Evolutionary conservation across 30 jellyfish, hydroid and myxozoan species (phyloP).

Genomic region (Chironex yamaguchii): DNA sequence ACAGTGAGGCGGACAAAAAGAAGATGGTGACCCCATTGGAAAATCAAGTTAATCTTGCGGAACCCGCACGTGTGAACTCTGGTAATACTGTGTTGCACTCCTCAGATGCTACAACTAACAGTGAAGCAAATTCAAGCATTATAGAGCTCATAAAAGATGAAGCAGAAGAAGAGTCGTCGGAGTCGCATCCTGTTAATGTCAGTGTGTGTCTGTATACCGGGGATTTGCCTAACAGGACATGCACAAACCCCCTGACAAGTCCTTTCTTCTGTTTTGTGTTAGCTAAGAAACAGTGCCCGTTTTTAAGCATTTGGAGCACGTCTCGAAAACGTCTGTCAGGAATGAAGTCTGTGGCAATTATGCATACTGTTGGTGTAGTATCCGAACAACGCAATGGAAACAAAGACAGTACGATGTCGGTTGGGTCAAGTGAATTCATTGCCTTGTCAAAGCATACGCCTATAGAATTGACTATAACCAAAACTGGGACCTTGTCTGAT

Average conservation of each 20-base stretch:
- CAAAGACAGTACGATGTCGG: too few relatives aligned
- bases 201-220: constrained; percentile 33
- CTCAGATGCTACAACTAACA: background rate
- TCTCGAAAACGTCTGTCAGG: too few relatives aligned
- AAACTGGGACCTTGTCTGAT: too few relatives aligned
- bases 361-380: too few relatives aligned
- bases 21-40: background rate
- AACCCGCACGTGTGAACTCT: background rate
- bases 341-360: too few relatives aligned
- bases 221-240: constrained; percentile 36
- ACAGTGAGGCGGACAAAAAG: background rate
- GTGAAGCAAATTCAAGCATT: background rate
- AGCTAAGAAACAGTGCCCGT: constrained; percentile 66
- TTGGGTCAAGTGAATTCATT: too few relatives aligned
- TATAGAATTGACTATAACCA: too few relatives aligned
- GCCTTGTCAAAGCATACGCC: too few relatives aligned
- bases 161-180: constrained; percentile 59
- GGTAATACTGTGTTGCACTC: background rate
- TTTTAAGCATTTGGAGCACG: too few relatives aligned
- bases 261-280: constrained; percentile 63
- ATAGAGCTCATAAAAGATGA: constrained; percentile 67
- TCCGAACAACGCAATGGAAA: too few relatives aligned
- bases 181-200: background rate
- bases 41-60: background rate
- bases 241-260: constrained; percentile 57